Evolutionary conservation across 2,113 vertebrate genomes (phyloP).

Genomic region (Sinocyclocheilus maitianheensis): DNA sequence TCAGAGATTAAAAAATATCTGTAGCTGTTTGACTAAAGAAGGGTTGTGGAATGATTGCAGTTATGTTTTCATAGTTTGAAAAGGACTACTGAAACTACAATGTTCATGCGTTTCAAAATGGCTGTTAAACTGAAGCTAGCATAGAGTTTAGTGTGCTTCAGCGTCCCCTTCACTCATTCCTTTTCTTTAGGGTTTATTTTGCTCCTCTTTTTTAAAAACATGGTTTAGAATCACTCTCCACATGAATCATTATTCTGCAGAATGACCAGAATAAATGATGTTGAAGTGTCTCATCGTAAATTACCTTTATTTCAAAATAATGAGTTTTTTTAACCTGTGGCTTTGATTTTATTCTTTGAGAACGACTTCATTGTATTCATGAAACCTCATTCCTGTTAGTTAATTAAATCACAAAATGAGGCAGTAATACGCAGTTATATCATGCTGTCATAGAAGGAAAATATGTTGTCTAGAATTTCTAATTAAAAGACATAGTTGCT

Average conservation of each 20-base stretch:
- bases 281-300: background rate
- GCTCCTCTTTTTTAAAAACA: background rate
- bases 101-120: background rate
- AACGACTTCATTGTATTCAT: background rate
- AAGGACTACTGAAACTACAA: background rate
- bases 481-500: background rate
- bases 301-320: background rate
- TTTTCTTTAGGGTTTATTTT: background rate
- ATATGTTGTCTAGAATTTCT: background rate
- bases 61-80: background rate
- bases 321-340: background rate
- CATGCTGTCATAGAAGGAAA: background rate
- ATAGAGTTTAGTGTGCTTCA: background rate
- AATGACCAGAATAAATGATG: background rate
- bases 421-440: background rate
- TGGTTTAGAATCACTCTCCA: background rate
- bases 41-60: background rate
- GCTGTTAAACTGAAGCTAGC: background rate
- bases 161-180: background rate
- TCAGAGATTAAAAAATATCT: background rate
- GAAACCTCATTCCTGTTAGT: background rate
- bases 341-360: slow-evolving; percentile 19
- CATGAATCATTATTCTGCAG: background rate
- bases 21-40: background rate
- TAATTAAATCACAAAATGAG: background rate